phyloP scores from a whole-genome alignment of 2,888 invertebrate genomes.

The Drosophila fungiperda region DNA sequence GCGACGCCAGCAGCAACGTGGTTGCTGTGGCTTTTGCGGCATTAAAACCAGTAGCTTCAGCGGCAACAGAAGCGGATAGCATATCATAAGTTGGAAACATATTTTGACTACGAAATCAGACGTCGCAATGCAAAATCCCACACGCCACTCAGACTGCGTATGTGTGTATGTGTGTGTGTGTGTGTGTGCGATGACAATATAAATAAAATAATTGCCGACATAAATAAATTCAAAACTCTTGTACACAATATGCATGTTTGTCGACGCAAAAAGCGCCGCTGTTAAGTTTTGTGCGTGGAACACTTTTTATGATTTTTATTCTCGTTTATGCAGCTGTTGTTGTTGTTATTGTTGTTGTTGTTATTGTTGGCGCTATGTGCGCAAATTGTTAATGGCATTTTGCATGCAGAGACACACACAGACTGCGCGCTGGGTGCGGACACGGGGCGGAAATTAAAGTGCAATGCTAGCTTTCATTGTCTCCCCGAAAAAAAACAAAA shows the following conservation, averaged over 20 bases:
- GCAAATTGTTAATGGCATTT: conserved; percentile 73
- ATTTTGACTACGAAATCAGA: conserved; percentile 83
- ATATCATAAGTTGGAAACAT: conserved; percentile 75
- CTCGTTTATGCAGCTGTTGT: conserved; percentile 24
- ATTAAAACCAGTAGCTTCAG: conserved; percentile 69
- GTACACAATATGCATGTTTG: conserved; percentile 25
- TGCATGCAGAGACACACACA: conserved; percentile 50
- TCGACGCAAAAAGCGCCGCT: conserved; percentile 25
- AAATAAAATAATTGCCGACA: conserved; percentile 84
- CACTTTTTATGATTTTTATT: conserved; percentile 61
- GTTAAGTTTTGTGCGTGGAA: conserved; percentile 63
- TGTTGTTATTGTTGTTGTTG: conserved; percentile 17
- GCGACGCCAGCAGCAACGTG: conserved; percentile 28
- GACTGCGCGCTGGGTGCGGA: conserved; percentile 13
- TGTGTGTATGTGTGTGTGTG: conserved; percentile 10
- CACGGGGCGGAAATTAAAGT: conserved; percentile 47
- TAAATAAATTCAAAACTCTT: conserved; percentile 81
- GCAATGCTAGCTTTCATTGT: conserved; percentile 76
- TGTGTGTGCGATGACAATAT: conserved; percentile 74
- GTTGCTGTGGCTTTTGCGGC: conserved; percentile 22
- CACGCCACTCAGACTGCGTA: conserved; percentile 8
- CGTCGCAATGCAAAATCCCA: conserved; percentile 54
- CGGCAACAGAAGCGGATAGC: conserved; percentile 57
- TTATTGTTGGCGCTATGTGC: conserved; percentile 61
- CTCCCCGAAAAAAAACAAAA: conserved; percentile 45